Conservation (phyloP, 1,140 invertebrate species). For the Adoxophyes honmai region DNA sequence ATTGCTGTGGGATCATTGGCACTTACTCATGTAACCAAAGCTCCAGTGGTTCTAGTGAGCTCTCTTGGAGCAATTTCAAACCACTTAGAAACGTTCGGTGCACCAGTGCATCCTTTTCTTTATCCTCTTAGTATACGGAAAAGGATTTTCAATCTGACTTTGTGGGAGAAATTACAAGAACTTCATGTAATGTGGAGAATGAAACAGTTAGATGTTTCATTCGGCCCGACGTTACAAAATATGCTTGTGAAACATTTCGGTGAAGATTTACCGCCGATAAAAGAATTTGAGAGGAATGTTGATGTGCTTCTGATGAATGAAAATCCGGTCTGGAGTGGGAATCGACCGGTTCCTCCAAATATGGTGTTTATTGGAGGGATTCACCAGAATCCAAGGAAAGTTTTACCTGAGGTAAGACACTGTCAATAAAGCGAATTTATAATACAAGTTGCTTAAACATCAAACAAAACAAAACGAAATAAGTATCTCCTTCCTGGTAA, state of each 20-base stretch:
- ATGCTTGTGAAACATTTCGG: too few species aligned
- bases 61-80: slow-evolving; percentile 35
- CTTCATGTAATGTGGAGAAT: slow-evolving; percentile 31
- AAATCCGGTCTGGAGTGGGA: slow-evolving; percentile 66
- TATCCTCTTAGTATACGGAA: slow-evolving; percentile 56
- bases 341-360: slow-evolving; percentile 68
- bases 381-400: slow-evolving; percentile 60
- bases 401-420: slow-evolving; percentile 44
- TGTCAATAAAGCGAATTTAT: too few species aligned
- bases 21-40: slow-evolving; percentile 55
- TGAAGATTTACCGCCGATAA: slow-evolving; percentile 44
- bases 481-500: too few species aligned
- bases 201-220: slow-evolving; percentile 27
- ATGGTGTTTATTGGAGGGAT: slow-evolving; percentile 74
- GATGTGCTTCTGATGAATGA: slow-evolving; percentile 76
- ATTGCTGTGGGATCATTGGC: slow-evolving; percentile 29
- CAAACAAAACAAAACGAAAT: too few species aligned
- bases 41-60: slow-evolving; percentile 54
- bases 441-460: too few species aligned
- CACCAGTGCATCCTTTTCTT: slow-evolving; percentile 62
- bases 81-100: slow-evolving; percentile 49
- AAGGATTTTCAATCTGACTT: slow-evolving; percentile 31
- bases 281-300: slow-evolving; percentile 67
- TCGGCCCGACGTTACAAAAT: too few species aligned
- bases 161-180: slow-evolving; percentile 47